Conservation (phyloP, 2,113 vertebrate species). For the Pontoporia blainvillei region DNA sequence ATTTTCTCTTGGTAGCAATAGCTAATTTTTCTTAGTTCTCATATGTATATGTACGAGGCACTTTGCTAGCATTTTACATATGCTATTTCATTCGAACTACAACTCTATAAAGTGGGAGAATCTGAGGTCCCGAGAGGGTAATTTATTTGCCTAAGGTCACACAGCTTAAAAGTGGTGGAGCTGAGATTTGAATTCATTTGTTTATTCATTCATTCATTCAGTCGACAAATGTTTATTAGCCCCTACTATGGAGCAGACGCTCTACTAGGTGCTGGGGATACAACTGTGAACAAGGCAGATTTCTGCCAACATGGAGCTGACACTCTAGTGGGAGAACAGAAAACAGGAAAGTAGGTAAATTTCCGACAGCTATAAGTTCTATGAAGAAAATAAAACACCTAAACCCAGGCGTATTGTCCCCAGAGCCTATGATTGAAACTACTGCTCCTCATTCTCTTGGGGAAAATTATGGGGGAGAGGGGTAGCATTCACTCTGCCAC, state of each 20-base stretch:
- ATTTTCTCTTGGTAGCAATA: background rate
- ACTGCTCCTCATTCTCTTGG: background rate
- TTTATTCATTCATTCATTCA: background rate
- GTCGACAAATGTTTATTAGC: background rate
- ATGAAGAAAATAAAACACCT: background rate
- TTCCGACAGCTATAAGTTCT: background rate
- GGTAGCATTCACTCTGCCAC: background rate
- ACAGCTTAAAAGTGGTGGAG: background rate
- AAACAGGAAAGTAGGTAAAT: background rate
- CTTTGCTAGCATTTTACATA: background rate
- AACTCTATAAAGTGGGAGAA: background rate
- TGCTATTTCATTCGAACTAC: background rate
- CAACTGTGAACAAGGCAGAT: background rate
- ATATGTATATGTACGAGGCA: background rate
- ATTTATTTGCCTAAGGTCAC: background rate
- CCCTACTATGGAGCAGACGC: background rate
- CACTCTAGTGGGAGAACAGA: background rate
- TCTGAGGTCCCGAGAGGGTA: background rate
- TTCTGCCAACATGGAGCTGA: background rate
- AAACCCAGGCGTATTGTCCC: background rate
- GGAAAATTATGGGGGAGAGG: no score
- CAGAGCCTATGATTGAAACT: background rate
- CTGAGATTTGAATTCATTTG: background rate
- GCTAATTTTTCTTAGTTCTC: background rate
- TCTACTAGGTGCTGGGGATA: background rate